Percentiles rank a stretch among this genome's conserved stretches.
Evolutionary conservation across 2,888 invertebrate genomes (phyloP).

Genomic region (Muschampia plurimacula): DNA sequence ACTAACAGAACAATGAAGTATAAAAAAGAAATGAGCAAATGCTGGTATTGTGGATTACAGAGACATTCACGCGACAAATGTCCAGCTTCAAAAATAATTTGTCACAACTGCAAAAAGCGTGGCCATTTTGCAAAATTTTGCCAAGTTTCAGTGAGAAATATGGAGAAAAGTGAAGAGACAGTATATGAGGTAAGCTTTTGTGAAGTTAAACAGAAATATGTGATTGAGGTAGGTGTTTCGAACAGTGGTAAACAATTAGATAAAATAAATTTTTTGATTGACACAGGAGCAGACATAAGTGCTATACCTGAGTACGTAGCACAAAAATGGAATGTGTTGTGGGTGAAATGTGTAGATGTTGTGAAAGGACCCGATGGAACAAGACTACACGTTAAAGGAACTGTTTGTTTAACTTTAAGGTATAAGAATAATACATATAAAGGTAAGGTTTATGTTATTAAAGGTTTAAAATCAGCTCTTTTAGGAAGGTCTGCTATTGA

Average conservation of each 20-base stretch:
- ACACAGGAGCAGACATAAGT: background rate
- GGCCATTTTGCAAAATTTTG: background rate
- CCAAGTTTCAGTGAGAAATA: background rate
- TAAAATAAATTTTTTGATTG: background rate
- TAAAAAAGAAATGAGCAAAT: background rate
- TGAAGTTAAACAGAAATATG: background rate
- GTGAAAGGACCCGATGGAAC: background rate
- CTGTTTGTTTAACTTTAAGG: background rate
- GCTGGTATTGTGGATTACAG: background rate
- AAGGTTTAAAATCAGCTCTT: slow-evolving; percentile 2
- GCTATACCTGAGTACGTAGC: background rate
- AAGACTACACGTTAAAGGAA: background rate
- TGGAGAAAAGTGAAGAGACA: background rate
- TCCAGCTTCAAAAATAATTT: background rate
- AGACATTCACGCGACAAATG: background rate
- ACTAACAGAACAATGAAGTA: background rate
- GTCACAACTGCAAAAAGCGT: background rate
- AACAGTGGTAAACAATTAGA: background rate
- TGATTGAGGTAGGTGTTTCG: background rate
- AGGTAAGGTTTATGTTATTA: slow-evolving; percentile 11
- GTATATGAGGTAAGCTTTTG: slow-evolving; percentile 1
- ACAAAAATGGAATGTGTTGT: background rate
- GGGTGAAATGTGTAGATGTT: background rate
- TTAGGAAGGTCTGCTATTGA: slow-evolving; percentile 2
- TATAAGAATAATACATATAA: background rate